These are phyloP conservation scores for Tenthredo notha DNA, from an alignment of 2,888 invertebrate genomes.

Conservation along the genomic window DNA sequence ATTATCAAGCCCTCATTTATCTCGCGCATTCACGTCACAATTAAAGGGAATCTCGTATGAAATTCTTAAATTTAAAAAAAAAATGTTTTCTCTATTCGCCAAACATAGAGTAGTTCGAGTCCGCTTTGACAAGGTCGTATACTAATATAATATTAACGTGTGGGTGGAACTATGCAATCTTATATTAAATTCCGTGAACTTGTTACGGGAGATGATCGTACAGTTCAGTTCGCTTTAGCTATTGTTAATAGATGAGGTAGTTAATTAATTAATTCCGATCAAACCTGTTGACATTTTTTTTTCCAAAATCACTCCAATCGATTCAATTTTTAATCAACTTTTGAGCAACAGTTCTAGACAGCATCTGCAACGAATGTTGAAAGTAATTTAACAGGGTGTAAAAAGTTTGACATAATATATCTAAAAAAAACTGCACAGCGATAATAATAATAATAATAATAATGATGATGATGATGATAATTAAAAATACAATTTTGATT, in stretches of 20 bases:
- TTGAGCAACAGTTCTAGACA: neutral
- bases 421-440: neutral
- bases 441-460: neutral
- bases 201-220: too few relatives aligned
- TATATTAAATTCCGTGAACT: too few relatives aligned
- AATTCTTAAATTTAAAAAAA: too few relatives aligned
- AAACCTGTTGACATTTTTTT: neutral
- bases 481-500: neutral
- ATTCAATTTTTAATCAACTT: neutral
- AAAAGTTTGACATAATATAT: neutral
- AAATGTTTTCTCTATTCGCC: neutral
- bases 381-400: neutral
- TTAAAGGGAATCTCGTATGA: neutral
- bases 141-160: neutral
- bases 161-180: too few relatives aligned
- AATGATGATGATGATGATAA: neutral
- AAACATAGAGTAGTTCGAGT: too few relatives aligned
- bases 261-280: neutral
- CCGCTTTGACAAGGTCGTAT: neutral
- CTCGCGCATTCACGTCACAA: neutral
- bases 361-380: neutral
- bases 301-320: neutral
- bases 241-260: neutral
- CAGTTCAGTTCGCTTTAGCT: neutral
- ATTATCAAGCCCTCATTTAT: slow-evolving; percentile 18